phyloP scores from a whole-genome alignment of 2,888 invertebrate species.

The Polydrusus cervinus region DNA sequence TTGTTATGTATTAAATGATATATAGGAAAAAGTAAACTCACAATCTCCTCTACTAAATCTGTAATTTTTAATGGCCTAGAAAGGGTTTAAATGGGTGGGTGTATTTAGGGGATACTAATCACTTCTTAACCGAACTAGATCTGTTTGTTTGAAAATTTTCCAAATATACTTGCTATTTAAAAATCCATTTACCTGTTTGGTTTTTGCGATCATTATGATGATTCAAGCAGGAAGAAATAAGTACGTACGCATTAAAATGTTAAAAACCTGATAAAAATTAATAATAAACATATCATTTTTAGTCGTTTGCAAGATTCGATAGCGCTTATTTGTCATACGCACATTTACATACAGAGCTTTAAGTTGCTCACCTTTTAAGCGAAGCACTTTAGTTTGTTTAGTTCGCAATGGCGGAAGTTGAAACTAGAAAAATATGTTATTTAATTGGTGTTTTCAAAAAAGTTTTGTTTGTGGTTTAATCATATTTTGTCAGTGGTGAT shows the following conservation, averaged over 20 bases:
- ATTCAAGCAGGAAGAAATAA: not conserved
- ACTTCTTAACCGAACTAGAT: no score
- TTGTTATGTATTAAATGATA: no score
- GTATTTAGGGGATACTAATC: no score
- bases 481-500: no score
- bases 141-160: no score
- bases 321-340: not conserved
- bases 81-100: no score
- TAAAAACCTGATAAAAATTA: not conserved
- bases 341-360: not conserved
- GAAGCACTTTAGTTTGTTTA: constrained; percentile 2
- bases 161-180: no score
- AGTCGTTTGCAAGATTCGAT: not conserved
- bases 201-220: not conserved
- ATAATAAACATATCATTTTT: not conserved
- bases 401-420: not conserved
- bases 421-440: not conserved
- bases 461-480: not conserved
- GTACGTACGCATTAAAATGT: not conserved
- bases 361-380: constrained; percentile 13
- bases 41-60: no score
- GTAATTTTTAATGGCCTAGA: no score
- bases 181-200: not conserved
- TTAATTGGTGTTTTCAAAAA: not conserved
- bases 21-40: no score